Conservation (phyloP, 2,113 vertebrate species). For the Delphinus delphis region DNA sequence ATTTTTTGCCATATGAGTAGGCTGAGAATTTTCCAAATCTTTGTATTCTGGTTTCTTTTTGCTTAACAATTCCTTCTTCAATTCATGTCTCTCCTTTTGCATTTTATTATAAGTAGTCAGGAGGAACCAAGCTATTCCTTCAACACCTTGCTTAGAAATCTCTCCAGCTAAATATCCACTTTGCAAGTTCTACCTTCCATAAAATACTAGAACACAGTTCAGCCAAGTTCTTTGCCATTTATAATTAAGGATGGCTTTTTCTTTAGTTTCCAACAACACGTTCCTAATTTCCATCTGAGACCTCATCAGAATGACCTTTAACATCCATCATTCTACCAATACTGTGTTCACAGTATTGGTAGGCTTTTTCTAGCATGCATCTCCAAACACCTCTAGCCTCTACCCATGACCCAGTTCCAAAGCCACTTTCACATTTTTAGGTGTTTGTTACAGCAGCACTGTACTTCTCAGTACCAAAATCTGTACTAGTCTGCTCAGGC, state of each 20-base stretch:
- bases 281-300: constrained; percentile 2
- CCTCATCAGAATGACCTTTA: background rate
- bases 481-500: background rate
- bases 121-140: background rate
- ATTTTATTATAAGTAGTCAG: background rate
- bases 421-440: background rate
- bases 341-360: background rate
- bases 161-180: background rate
- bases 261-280: background rate
- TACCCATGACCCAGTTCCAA: background rate
- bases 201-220: background rate
- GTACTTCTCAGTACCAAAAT: background rate
- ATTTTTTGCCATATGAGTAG: background rate
- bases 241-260: background rate
- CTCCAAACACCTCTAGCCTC: background rate
- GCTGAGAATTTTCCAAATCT: constrained; percentile 21
- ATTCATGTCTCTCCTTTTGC: constrained; percentile 26
- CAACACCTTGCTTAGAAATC: constrained; percentile 23
- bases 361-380: background rate
- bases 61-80: constrained; percentile 16
- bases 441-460: background rate
- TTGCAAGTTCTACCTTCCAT: background rate
- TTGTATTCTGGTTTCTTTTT: background rate
- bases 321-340: background rate
- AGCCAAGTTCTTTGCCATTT: background rate